Percentiles rank a stretch among this genome's conserved stretches.
phyloP scores from a whole-genome alignment of 1,140 invertebrate genomes.

The Solenopsis fugax region DNA sequence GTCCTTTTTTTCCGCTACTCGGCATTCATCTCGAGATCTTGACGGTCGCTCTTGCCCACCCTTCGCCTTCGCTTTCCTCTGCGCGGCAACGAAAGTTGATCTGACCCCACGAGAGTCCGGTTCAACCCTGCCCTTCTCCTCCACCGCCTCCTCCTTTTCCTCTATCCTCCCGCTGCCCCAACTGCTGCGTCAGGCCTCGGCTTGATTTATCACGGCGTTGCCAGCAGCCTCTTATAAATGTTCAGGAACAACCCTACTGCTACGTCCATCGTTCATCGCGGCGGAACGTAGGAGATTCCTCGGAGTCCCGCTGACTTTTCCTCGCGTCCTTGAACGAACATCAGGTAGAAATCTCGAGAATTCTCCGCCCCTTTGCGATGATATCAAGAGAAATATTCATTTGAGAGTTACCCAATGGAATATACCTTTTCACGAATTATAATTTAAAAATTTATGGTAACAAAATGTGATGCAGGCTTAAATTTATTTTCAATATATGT shows the following conservation, averaged over 20 bases:
- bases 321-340: slow-evolving; percentile 59
- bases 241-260: slow-evolving; percentile 76
- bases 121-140: slow-evolving; percentile 61
- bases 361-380: not conserved
- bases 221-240: slow-evolving; percentile 79
- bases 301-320: slow-evolving; percentile 76
- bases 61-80: slow-evolving; percentile 35
- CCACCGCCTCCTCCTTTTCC: not conserved
- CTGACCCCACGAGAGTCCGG: slow-evolving; percentile 71
- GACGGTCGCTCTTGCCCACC: slow-evolving; percentile 40
- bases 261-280: slow-evolving; percentile 76
- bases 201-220: slow-evolving; percentile 82
- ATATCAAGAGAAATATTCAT: slow-evolving; percentile 26
- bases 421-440: not conserved
- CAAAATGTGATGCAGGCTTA: not conserved
- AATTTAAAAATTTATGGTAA: slow-evolving; percentile 3
- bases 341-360: slow-evolving; percentile 41
- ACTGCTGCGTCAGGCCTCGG: slow-evolving; percentile 30
- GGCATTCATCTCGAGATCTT: slow-evolving; percentile 70
- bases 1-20: slow-evolving; percentile 62
- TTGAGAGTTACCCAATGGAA: not conserved
- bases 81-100: slow-evolving; percentile 72
- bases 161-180: not conserved
- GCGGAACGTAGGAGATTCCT: slow-evolving; percentile 54
- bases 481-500: not conserved